phyloP scores from a whole-genome alignment of 2,888 invertebrate species.

The Cloeon dipterum region DNA sequence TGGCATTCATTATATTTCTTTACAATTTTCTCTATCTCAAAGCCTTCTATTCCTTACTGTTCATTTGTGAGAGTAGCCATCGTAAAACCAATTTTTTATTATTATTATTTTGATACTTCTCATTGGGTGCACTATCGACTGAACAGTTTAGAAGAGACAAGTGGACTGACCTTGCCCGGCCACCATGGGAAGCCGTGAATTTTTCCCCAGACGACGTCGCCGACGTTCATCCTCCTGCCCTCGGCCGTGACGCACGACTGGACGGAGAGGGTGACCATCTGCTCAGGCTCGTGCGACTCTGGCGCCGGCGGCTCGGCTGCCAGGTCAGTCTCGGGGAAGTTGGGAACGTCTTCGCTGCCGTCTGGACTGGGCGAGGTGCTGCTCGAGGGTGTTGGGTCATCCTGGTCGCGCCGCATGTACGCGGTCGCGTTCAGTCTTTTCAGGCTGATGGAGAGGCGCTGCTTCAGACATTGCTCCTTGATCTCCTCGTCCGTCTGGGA shows the following conservation, averaged over 20 bases:
- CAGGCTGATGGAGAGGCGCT: slow-evolving; percentile 51
- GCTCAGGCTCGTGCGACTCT: slow-evolving; percentile 15
- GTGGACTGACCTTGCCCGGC: slow-evolving; percentile 56
- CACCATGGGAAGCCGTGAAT: slow-evolving; percentile 74
- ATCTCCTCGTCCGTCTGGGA: slow-evolving; percentile 20
- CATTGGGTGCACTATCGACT: not conserved
- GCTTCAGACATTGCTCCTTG: slow-evolving; percentile 44
- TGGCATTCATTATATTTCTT: no score
- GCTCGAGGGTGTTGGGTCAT: slow-evolving; percentile 3
- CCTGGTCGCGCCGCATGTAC: slow-evolving; percentile 24
- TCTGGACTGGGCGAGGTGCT: slow-evolving; percentile 3
- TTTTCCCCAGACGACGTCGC: slow-evolving; percentile 75
- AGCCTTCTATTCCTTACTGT: no score
- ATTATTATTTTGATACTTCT: no score
- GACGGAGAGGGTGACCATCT: slow-evolving; percentile 30
- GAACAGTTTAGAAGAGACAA: no score
- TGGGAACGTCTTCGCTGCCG: slow-evolving; percentile 12
- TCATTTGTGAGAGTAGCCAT: no score
- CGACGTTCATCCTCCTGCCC: slow-evolving; percentile 32
- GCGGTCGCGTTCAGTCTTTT: slow-evolving; percentile 46
- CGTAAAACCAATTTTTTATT: no score
- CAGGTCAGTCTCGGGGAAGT: slow-evolving; percentile 11
- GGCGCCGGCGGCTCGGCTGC: not conserved
- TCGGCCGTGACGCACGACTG: slow-evolving; percentile 27
- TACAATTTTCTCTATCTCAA: no score